phyloP scores from a whole-genome alignment of 2,113 vertebrate genomes.

The Gymnarchus niloticus region DNA sequence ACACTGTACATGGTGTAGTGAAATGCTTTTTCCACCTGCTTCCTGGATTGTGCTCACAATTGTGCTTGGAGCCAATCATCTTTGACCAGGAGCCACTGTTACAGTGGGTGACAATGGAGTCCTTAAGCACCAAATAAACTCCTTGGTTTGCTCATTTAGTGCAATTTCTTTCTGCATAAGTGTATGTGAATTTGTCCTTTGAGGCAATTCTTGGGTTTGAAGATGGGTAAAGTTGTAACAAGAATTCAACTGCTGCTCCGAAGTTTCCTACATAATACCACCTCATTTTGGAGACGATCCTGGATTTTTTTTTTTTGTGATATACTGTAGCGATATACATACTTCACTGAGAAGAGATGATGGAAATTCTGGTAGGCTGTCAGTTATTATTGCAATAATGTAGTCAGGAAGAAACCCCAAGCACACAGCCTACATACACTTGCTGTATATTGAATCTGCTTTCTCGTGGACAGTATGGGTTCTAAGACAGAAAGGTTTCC shows the following conservation, averaged over 20 bases:
- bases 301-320: background rate
- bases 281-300: background rate
- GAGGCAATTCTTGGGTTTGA: background rate
- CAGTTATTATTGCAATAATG: background rate
- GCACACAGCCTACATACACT: background rate
- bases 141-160: background rate
- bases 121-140: background rate
- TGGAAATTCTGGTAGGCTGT: background rate
- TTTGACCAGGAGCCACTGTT: background rate
- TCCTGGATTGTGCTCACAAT: too few species aligned
- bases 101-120: background rate
- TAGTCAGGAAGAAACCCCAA: background rate
- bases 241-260: background rate
- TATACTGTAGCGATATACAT: background rate
- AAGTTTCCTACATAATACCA: background rate
- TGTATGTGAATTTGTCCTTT: background rate
- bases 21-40: too few species aligned
- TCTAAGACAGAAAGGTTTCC: background rate
- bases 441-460: background rate
- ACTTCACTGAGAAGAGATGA: background rate
- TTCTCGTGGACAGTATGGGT: background rate
- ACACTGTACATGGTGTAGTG: too few species aligned
- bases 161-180: background rate
- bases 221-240: background rate
- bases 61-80: background rate